Percentiles rank a stretch among this genome's conserved stretches.
Evolutionary conservation across 1,140 invertebrate genomes (phyloP).

Genomic region (Subanguina moxae): DNA sequence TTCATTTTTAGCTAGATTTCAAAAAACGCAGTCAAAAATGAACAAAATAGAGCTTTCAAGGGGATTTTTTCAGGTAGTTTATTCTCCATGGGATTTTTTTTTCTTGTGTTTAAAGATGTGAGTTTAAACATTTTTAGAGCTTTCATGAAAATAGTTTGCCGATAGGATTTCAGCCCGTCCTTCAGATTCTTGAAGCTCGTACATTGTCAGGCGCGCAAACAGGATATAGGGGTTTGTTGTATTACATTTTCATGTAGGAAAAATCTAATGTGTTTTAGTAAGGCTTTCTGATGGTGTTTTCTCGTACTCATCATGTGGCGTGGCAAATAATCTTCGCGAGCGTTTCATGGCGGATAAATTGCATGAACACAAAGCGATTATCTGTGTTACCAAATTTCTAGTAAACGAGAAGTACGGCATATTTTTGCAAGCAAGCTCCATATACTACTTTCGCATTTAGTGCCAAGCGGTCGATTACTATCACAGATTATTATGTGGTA

Average conservation of each 20-base stretch:
- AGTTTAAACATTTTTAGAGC: constrained; percentile 27
- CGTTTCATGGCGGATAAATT: constrained; percentile 32
- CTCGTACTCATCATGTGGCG: constrained; percentile 21
- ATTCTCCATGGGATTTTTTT: constrained; percentile 20
- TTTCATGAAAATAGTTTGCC: constrained; percentile 30
- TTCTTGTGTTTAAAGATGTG: neutral
- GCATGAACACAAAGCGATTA: constrained; percentile 31
- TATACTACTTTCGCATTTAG: constrained; percentile 27
- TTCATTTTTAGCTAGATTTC: too few species aligned
- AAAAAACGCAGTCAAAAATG: too few species aligned
- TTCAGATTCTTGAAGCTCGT: constrained; percentile 30
- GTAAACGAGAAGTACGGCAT: neutral
- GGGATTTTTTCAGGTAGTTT: constrained; percentile 36
- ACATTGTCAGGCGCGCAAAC: neutral
- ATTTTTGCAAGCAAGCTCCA: neutral
- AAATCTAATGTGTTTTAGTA: constrained; percentile 10
- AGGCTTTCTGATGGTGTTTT: constrained; percentile 42
- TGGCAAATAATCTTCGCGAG: constrained; percentile 7
- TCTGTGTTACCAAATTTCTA: constrained; percentile 22
- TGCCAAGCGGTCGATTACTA: constrained; percentile 25
- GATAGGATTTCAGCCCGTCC: constrained; percentile 25
- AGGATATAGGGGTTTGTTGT: neutral
- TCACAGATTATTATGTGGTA: constrained; percentile 30
- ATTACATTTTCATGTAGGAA: neutral
- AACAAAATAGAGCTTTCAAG: constrained; percentile 5